A percentile compares a stretch with the other conserved stretches of the same genome.
phyloP scores from a whole-genome alignment of 2,113 vertebrate genomes.

The Bagarius yarrelli region DNA sequence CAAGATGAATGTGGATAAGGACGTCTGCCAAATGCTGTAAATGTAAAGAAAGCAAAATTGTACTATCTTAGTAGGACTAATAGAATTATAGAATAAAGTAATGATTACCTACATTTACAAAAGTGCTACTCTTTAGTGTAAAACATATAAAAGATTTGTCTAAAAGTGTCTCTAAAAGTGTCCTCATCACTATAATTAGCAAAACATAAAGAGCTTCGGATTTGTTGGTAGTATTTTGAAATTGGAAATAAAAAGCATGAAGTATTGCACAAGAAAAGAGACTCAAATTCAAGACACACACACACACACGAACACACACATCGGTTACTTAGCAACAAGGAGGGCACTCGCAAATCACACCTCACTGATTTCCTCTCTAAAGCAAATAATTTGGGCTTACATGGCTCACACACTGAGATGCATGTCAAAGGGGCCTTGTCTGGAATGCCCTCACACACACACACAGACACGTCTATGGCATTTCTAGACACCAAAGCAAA shows the following conservation, averaged over 20 bases:
- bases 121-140: neutral
- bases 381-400: slow-evolving; percentile 10
- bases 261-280: slow-evolving; percentile 37
- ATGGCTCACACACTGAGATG: slow-evolving; percentile 28
- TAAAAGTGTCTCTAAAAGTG: neutral
- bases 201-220: neutral
- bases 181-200: neutral
- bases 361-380: neutral
- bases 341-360: slow-evolving; percentile 20
- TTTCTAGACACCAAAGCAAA: neutral
- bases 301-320: slow-evolving; percentile 28
- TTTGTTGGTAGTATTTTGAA: neutral
- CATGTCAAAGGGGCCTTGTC: slow-evolving; percentile 20
- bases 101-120: neutral
- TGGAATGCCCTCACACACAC: slow-evolving; percentile 17
- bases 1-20: too few species aligned
- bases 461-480: neutral
- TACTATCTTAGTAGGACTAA: too few species aligned
- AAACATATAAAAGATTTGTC: neutral
- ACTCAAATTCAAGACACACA: slow-evolving; percentile 34
- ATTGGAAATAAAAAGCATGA: slow-evolving; percentile 4
- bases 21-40: too few species aligned
- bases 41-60: too few species aligned
- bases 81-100: too few species aligned
- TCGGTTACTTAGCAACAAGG: slow-evolving; percentile 52